phyloP scores from a whole-genome alignment of 2,797 vertebrate species.

The Avahi laniger region DNA sequence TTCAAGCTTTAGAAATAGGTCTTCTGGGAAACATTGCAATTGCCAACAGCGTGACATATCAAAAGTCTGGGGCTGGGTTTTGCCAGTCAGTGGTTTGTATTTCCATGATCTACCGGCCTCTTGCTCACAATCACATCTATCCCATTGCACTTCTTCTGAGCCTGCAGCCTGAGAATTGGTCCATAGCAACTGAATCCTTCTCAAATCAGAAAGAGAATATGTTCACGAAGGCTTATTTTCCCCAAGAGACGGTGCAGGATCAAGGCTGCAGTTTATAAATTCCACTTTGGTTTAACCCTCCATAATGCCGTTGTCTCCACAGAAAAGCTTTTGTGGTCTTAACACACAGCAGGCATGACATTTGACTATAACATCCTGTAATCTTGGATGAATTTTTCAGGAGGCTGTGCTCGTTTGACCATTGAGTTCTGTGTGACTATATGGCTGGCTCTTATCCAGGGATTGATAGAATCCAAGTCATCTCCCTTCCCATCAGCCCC shows the following conservation, averaged over 20 bases:
- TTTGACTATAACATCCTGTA: background rate
- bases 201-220: background rate
- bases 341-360: background rate
- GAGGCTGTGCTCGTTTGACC: background rate
- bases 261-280: background rate
- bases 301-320: background rate
- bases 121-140: background rate
- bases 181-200: background rate
- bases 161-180: background rate
- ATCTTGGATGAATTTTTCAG: background rate
- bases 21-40: background rate
- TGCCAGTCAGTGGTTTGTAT: background rate
- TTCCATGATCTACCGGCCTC: background rate
- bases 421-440: background rate
- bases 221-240: background rate
- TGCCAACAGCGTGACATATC: background rate
- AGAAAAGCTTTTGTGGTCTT: slow-evolving; percentile 20
- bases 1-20: background rate
- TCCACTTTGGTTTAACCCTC: background rate
- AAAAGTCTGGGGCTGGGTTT: background rate
- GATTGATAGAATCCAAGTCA: background rate
- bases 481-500: background rate
- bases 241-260: background rate
- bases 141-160: background rate
- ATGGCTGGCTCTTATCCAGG: background rate